Conservation (phyloP, 2,888 invertebrate genomes). For the Dicycla oo region DNA sequence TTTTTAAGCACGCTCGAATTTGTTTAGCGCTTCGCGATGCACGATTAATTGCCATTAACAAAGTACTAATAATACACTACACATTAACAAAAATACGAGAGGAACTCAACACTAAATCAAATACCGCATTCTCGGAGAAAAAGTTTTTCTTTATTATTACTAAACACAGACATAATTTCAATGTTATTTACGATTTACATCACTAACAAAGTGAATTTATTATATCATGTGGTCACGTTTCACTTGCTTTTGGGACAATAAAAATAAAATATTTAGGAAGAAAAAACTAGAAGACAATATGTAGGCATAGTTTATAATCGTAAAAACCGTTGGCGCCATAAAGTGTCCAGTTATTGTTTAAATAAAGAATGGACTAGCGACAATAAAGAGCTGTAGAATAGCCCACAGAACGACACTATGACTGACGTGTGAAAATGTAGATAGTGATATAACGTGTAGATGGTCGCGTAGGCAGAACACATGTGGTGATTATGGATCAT, state of each 20-base stretch:
- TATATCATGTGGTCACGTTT: conserved; percentile 73
- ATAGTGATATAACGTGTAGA: conserved; percentile 64
- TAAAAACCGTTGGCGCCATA: conserved; percentile 84
- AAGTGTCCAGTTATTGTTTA: conserved; percentile 87
- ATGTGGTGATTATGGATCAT: not conserved
- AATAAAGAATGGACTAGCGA: conserved; percentile 86
- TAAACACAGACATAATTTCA: conserved; percentile 71
- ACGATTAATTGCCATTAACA: conserved; percentile 59
- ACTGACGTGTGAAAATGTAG: conserved; percentile 83
- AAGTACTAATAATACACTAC: conserved; percentile 58
- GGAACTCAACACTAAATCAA: conserved; percentile 68
- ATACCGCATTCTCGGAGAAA: conserved; percentile 67
- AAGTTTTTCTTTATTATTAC: conserved; percentile 71
- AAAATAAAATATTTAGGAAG: conserved; percentile 74
- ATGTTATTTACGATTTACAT: conserved; percentile 71
- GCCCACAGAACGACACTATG: conserved; percentile 80
- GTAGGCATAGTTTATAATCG: conserved; percentile 81
- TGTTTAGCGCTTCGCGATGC: conserved; percentile 25
- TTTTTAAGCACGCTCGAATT: conserved; percentile 1
- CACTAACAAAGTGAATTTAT: conserved; percentile 77
- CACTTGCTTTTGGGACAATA: conserved; percentile 73
- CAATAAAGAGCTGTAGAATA: conserved; percentile 83
- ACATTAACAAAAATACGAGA: conserved; percentile 62
- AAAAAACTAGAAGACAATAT: conserved; percentile 70
- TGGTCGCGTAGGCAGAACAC: conserved; percentile 48